Base-by-base conservation (phyloP, 2,888 invertebrate genomes). In the Teleogryllus oceanicus region DNA sequence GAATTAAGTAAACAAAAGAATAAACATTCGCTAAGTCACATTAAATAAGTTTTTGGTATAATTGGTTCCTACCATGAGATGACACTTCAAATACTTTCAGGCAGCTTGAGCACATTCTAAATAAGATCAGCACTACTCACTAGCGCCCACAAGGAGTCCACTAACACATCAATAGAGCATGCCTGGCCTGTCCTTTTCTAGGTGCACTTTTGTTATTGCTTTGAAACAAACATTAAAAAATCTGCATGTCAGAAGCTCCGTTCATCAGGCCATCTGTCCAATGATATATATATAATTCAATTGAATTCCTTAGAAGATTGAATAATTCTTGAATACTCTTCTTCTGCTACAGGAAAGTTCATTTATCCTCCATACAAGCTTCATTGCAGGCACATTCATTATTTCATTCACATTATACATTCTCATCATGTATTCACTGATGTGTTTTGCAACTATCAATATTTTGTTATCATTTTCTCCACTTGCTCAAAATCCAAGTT, bases 91-190 rank as follows among this genome's bases (percentile, higher is more conserved):
- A 62, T 62, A 62, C 37, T 37, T 37, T 18, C 62, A 62, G 62
- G 62, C 62, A 62, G 62, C 62, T 18, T 62, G 62, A 62, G 62
- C 62, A 62, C n/a, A 62, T 62, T n/a, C n/a, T 62, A 62, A 62
- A 62, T 62, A 62, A 62, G 62, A 62, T 62, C 62, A 62, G 62
- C 62, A 62, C 62, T 18, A 62, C 62, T 62, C 62, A 62, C n/a
- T 62, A 18, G 16, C 13, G 5, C 62, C 62, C 13, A 62, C 62
- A 62, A 62, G 62, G 13, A 18, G 62, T 62, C 62, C 62, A 62
- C 62, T 62, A 62, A 62, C 62, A 62, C 62, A 18, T n/a, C 62
- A 62, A 62, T 12, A n/a, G 13, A n/a, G n/a, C n/a, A n/a, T 62
- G 62, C n/a, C n/a, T 62, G 62, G 62, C 62, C 62, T 1, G n/a